Evolutionary conservation across 2,888 invertebrate species (phyloP).

Genomic region (Neoscelio sp.): DNA sequence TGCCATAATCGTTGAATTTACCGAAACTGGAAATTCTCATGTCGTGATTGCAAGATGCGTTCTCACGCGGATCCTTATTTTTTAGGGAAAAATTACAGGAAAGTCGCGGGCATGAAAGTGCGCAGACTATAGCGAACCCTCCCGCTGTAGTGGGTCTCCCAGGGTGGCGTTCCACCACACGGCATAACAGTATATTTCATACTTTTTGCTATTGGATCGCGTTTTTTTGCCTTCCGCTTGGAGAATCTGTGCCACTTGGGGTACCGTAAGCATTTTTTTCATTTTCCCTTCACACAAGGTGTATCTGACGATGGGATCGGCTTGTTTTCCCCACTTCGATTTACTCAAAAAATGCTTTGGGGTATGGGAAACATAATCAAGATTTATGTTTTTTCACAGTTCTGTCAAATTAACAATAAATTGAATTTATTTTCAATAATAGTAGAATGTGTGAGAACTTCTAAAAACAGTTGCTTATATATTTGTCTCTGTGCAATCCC

Average conservation of each 20-base stretch:
- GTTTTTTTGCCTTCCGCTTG: constrained; percentile 75
- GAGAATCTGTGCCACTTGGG: constrained; percentile 82
- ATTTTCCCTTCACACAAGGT: constrained; percentile 65
- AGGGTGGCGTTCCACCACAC: constrained; percentile 56
- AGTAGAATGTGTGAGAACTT: no score
- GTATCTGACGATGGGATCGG: constrained; percentile 63
- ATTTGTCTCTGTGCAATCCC: no score
- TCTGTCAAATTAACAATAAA: no score
- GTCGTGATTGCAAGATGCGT: constrained; percentile 69
- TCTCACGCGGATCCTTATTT: constrained; percentile 70
- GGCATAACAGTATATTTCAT: constrained; percentile 80
- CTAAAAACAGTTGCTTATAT: no score
- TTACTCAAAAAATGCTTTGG: constrained; percentile 3
- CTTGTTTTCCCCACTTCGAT: constrained; percentile 43
- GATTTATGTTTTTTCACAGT: no score
- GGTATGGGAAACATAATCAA: not conserved
- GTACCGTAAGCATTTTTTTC: constrained; percentile 80
- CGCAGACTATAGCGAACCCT: constrained; percentile 35
- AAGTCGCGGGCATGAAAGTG: constrained; percentile 58
- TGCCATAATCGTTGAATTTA: constrained; percentile 39
- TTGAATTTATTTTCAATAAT: no score
- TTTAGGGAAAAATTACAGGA: constrained; percentile 69
- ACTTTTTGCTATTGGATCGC: constrained; percentile 71
- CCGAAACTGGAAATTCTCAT: constrained; percentile 71
- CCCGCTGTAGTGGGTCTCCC: constrained; percentile 51